These are phyloP conservation scores for Oscheius onirici DNA, from an alignment of 2,888 invertebrate genomes.

Conservation along the genomic window DNA sequence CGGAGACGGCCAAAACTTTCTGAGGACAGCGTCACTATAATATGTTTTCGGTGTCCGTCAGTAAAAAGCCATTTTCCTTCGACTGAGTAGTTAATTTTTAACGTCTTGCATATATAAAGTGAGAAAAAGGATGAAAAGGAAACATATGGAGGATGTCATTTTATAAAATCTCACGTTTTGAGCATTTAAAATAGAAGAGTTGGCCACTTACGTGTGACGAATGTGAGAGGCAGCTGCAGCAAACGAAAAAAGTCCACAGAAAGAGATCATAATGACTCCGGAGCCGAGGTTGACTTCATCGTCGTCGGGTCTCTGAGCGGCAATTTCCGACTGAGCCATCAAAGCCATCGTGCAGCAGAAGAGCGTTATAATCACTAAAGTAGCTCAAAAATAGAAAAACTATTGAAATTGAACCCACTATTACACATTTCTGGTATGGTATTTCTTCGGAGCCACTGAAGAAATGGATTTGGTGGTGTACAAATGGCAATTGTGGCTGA, in stretches of 20 bases:
- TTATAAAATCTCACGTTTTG: background rate
- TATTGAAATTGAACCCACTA: conserved; percentile 42
- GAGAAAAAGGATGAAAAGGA: background rate
- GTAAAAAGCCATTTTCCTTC: background rate
- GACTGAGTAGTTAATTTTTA: background rate
- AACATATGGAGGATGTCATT: background rate
- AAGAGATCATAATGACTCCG: conserved; percentile 53
- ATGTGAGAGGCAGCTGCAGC: conserved; percentile 52
- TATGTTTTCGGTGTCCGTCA: background rate
- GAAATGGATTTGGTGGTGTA: conserved; percentile 53
- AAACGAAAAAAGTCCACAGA: conserved; percentile 50
- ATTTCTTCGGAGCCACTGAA: conserved; percentile 57
- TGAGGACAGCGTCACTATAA: background rate
- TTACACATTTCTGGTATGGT: conserved; percentile 59
- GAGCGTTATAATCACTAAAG: conserved; percentile 55
- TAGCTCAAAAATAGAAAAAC: background rate
- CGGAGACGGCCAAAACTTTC: background rate
- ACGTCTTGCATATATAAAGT: background rate
- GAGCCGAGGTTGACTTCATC: conserved; percentile 53
- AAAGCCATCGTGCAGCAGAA: conserved; percentile 51
- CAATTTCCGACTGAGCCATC: conserved; percentile 49
- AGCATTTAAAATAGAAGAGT: background rate
- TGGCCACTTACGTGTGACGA: conserved; percentile 43
- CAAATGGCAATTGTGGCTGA: conserved; percentile 51
- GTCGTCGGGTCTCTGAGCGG: conserved; percentile 45